Conservation (phyloP, 2,113 vertebrate genomes). For the Zootoca vivipara region DNA sequence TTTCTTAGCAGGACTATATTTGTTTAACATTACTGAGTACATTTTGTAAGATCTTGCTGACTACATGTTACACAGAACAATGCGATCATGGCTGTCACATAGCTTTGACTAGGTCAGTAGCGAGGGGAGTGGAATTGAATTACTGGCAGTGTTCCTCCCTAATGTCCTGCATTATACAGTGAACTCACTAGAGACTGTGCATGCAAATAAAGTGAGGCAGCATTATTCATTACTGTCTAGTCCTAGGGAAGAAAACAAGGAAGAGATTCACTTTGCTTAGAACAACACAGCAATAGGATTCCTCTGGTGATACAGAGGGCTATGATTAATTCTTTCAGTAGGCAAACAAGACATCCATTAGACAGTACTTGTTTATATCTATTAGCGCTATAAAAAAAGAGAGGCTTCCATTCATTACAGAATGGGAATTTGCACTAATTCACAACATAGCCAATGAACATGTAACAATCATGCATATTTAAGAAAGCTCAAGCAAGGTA, state of each 20-base stretch:
- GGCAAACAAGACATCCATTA: slow-evolving; percentile 42
- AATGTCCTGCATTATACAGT: not conserved
- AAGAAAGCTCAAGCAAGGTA: slow-evolving; percentile 6
- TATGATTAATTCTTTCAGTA: slow-evolving; percentile 52
- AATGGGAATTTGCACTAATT: slow-evolving; percentile 30
- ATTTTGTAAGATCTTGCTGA: not conserved
- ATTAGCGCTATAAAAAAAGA: slow-evolving; percentile 50
- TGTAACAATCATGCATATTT: slow-evolving; percentile 40
- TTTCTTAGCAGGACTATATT: not conserved
- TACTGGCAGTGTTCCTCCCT: slow-evolving; percentile 1
- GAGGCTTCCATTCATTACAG: slow-evolving; percentile 11
- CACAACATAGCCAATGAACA: not conserved
- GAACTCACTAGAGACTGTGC: slow-evolving; percentile 11
- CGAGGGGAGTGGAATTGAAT: not conserved
- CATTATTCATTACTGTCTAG: slow-evolving; percentile 44
- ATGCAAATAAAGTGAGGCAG: slow-evolving; percentile 1
- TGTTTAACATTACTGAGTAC: not conserved
- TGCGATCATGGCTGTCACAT: not conserved
- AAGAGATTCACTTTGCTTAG: slow-evolving; percentile 44
- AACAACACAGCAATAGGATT: slow-evolving; percentile 51
- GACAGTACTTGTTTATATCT: slow-evolving; percentile 35
- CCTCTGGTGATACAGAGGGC: slow-evolving; percentile 49
- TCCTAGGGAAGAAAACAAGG: slow-evolving; percentile 44
- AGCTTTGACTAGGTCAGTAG: not conserved
- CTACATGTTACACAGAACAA: not conserved